Evolutionary conservation across 2,113 vertebrate genomes (phyloP).

Genomic region (Epinephelus fuscoguttatus): DNA sequence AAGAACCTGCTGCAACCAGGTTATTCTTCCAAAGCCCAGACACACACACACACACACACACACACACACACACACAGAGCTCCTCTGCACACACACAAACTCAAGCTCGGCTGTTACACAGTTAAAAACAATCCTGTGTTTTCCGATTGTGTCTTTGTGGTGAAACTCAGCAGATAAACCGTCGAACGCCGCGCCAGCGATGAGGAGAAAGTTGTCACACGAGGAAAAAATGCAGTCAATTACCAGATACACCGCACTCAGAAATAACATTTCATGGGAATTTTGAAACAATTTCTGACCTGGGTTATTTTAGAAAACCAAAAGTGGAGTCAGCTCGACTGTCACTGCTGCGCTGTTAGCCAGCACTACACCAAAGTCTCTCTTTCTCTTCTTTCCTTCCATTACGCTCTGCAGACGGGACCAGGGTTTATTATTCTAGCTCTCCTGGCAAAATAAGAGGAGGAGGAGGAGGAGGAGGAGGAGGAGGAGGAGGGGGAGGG

Average conservation of each 20-base stretch:
- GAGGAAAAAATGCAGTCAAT: slow-evolving; percentile 58
- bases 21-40: not conserved
- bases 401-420: slow-evolving; percentile 69
- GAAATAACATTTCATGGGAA: slow-evolving; percentile 53
- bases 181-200: not conserved
- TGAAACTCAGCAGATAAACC: slow-evolving; percentile 34
- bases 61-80: no score
- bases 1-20: not conserved
- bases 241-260: slow-evolving; percentile 39
- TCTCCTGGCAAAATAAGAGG: slow-evolving; percentile 73
- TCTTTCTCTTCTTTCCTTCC: slow-evolving; percentile 65
- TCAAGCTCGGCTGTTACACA: not conserved
- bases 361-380: slow-evolving; percentile 33
- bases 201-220: slow-evolving; percentile 10
- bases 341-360: slow-evolving; percentile 30
- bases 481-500: not conserved
- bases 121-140: slow-evolving; percentile 3
- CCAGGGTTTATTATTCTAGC: slow-evolving; percentile 75
- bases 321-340: slow-evolving; percentile 44
- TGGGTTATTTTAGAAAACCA: slow-evolving; percentile 8
- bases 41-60: not conserved
- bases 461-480: slow-evolving; percentile 8
- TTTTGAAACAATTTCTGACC: slow-evolving; percentile 33
- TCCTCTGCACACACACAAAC: not conserved
- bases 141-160: slow-evolving; percentile 8